Conservation (phyloP, 1,140 invertebrate genomes). For the Ectropis grisescens region DNA sequence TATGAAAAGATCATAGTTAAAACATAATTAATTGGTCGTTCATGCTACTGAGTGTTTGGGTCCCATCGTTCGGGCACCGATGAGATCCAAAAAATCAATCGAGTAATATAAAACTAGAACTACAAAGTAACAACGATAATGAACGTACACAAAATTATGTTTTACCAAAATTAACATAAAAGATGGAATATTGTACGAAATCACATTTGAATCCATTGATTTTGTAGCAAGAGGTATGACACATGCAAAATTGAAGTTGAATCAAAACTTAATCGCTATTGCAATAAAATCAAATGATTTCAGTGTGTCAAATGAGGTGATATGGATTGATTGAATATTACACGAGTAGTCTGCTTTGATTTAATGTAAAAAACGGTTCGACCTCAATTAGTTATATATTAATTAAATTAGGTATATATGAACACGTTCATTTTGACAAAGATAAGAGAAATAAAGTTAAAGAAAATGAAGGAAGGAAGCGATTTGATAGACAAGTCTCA, state of each 20-base stretch:
- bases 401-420: too few relatives aligned
- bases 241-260: conserved; percentile 20
- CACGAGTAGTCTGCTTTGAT: too few relatives aligned
- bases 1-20: not conserved
- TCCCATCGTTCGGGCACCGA: conserved; percentile 27
- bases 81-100: conserved; percentile 12
- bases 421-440: too few relatives aligned
- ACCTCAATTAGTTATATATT: too few relatives aligned
- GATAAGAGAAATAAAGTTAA: conserved; percentile 1
- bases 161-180: too few relatives aligned
- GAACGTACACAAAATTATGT: conserved; percentile 1
- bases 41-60: conserved; percentile 4
- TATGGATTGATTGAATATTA: too few relatives aligned
- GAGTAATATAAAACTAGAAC: conserved; percentile 3
- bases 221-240: conserved; percentile 29
- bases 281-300: conserved; percentile 33
- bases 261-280: conserved; percentile 21
- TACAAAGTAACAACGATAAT: conserved; percentile 2
- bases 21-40: not conserved
- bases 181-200: too few relatives aligned
- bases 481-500: too few relatives aligned
- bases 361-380: too few relatives aligned
- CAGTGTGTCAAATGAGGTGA: too few relatives aligned
- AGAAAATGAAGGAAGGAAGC: conserved; percentile 1
- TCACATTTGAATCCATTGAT: conserved; percentile 7